A percentile compares a stretch with the other conserved stretches of the same genome.
These are phyloP conservation scores for Muntiacus muntjak DNA, from an alignment of 2,113 vertebrate species.

Conservation along the genomic window DNA sequence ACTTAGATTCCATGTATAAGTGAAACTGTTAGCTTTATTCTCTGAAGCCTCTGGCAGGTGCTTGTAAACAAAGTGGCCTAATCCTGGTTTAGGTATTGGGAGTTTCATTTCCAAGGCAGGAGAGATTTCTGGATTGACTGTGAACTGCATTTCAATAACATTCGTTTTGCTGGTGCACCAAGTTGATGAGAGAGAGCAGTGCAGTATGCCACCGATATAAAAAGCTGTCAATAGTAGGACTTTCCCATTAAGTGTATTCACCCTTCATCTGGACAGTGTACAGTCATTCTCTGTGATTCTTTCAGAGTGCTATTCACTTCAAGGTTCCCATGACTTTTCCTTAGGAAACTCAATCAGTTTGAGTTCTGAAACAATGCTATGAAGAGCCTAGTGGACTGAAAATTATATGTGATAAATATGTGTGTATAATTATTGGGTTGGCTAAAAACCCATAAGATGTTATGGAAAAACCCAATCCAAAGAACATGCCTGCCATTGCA, in stretches of 20 bases:
- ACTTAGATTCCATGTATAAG: not conserved
- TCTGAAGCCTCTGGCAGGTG: not conserved
- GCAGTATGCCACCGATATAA: not conserved
- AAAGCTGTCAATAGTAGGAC: not conserved
- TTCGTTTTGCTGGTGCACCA: not conserved
- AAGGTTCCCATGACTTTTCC: not conserved
- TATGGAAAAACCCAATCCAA: not conserved
- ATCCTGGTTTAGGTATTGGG: not conserved
- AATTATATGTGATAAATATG: not conserved
- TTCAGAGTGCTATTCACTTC: not conserved
- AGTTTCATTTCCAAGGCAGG: not conserved
- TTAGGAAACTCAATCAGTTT: not conserved
- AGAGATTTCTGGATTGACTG: not conserved
- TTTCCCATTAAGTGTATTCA: not conserved
- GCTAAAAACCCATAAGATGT: not conserved
- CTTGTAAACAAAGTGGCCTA: not conserved
- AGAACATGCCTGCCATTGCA: not conserved
- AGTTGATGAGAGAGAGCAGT: not conserved
- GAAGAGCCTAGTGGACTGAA: not conserved
- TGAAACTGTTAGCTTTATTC: not conserved
- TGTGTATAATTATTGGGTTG: not conserved
- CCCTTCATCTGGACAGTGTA: not conserved
- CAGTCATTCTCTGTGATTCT: not conserved
- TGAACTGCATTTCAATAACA: not conserved
- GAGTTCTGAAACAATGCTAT: not conserved